Base-by-base conservation (phyloP, 1,140 invertebrate genomes). In the Hyles vespertilio region DNA sequence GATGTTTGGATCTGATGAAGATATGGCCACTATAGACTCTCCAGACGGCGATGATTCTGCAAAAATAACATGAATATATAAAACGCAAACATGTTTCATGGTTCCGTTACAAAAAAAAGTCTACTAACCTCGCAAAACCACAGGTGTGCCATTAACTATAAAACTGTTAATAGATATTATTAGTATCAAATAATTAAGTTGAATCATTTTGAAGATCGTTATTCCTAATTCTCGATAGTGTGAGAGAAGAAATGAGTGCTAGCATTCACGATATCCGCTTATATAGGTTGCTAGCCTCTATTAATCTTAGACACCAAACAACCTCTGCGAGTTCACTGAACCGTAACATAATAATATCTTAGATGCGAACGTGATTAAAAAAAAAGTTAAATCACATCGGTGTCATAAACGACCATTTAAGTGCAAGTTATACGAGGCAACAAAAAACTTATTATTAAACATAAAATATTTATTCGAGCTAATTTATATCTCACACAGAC, bases 41-140 rank as follows among this genome's bases (percentile, higher is more conserved):
- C 68, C 61, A 56, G 59, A 57, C 1, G 67, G 63, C 11, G 63
- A 60, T 10, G 61, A 66, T 51, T 65, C 73, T 76, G 66, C 8
- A 70, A 69, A 49, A 65, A 67, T 9, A 34, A 46, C 5, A 22
- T 44, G 47, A 12, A 51, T 11, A 22, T 40, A 40, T 5, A 5
- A 40, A 5, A 40, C 36, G 8, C 36, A 40, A 40, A 1, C 5
- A 40, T 5, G 8, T 40, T 40, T 40, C 8, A 40, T 40, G 36
- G 8, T 40, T 40, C 36, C 36, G 36, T 40, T 40, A 40, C 36
- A 40, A 40, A 40, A 40, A 8, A 40, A 5, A 40, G 36, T 40
- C 36, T 6, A 56, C 54, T 6, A 34, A 63, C 61, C 61, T 63
- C 47, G 58, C 22, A 63, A 55, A 12, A 58, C 56, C 11, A 63